Evolutionary conservation across 2,888 invertebrate species (phyloP), one percentile per base, ranked within the genome.

Genomic region (Cheilosia urbana): DNA sequence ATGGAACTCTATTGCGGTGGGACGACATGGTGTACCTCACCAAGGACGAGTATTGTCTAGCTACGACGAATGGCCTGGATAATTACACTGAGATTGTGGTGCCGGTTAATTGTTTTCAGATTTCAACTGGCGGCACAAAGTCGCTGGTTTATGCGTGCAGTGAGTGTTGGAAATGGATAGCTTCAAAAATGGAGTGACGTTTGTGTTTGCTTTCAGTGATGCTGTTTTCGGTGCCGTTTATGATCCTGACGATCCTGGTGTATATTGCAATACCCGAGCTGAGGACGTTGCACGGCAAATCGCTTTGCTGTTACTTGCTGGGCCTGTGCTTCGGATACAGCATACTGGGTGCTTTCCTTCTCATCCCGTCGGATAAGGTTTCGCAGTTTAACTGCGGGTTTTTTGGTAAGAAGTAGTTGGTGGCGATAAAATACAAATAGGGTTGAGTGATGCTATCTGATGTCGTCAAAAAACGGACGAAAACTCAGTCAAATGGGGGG

Each of bases 201-300:
- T 7, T 34, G 11, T 57, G 0, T n/a, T 27, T 15, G 17, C 53
- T 89, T 92, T 19, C 92, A 95, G 96, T 96, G 71, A 94, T 96
- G 91, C 91, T 96, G 3, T 93, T 96, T 24, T 96, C 96, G 2
- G 94, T 96, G 77, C 96, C 96, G 2, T 96, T 96, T 88, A 93
- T 96, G 49, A 89, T 96, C 63, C 93, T 94, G 0, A 96, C 96
- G 2, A 95, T 96, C 87, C 88, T 95, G 51, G 95, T 96, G 0
- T 96, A 96, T 90, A 94, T 95, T 4, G 91, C 95, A 58, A 94
- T 96, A 71, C 95, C 96, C 0, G 96, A 96, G 87, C 91, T 96
- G 45, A 92, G 95, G 58, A 96, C 96, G 90, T 93, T 96, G 17
- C 96, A 96, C 88, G 96, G 96, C n/a, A 94, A 95, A 92, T 95